phyloP scores from a whole-genome alignment of 2,113 vertebrate genomes.

The Cyprinodon brontotheroides region DNA sequence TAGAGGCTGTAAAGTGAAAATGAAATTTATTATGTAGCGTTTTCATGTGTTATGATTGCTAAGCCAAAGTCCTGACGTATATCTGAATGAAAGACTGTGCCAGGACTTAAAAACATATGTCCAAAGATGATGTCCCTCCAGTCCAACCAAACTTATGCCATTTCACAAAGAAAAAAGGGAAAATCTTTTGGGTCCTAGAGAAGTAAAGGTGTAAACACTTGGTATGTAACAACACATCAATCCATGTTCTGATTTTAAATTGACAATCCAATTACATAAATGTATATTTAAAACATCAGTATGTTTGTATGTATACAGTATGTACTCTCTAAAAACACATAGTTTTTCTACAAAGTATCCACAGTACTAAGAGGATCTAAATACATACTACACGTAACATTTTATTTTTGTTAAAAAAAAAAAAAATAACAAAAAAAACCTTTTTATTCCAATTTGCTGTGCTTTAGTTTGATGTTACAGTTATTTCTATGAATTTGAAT shows the following conservation, averaged over 20 bases:
- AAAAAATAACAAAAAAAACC: background rate
- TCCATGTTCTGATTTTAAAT: too few species aligned
- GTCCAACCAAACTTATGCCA: background rate
- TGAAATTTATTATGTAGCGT: background rate
- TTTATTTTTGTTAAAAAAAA: background rate
- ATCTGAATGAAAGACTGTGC: background rate
- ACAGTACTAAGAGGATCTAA: slow-evolving; percentile 22
- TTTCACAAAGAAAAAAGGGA: background rate
- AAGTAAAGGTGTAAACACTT: too few species aligned
- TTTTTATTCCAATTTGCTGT: slow-evolving; percentile 27
- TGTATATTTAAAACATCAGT: too few species aligned
- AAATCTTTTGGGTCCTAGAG: background rate
- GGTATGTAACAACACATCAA: too few species aligned
- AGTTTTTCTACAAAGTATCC: slow-evolving; percentile 15
- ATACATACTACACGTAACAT: background rate
- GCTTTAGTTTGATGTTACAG: slow-evolving; percentile 54
- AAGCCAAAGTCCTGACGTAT: background rate
- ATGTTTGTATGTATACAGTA: too few species aligned
- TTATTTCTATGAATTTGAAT: slow-evolving; percentile 72
- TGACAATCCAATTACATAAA: too few species aligned
- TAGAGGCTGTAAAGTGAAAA: background rate
- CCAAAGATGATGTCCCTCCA: background rate
- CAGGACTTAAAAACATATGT: background rate
- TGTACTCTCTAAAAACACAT: background rate
- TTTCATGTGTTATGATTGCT: background rate